Evolutionary conservation across 2,113 vertebrate genomes (phyloP), one percentile per base, ranked within the genome.

Genomic region (Chaetorhynchus papuensis): DNA sequence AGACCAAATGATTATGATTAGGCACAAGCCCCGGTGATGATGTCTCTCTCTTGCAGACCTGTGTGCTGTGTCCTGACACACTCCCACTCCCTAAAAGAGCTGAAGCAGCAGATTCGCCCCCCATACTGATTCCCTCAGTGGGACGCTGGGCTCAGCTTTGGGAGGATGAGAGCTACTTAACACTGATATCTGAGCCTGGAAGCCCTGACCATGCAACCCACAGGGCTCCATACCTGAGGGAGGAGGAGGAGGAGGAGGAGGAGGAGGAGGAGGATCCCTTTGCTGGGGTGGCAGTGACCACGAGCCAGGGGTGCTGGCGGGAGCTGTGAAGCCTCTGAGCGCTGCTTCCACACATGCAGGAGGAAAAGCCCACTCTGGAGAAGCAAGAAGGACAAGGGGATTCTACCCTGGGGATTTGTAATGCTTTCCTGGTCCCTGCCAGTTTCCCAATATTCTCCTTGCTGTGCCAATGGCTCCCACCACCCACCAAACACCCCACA

Each of bases 171-270:
- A 76, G 18, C 11, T 53, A 2, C 8, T 23, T 18, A 20, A 26
- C 69, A 27, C 8, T 0, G 0, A 56, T 33, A 27, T 11, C 30
- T 0, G 0, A 42, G 13, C 10, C 57, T 7, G 1, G 61, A 81
- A 80, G 30, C 72, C n/a, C 66, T 64, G 66, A 50, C 3, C 7
- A 0, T 3, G 50, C 6, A 13, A n/a, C 4, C 60, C 1, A 1
- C 2, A 2, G 52, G 21, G 57, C 54, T 35, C 41, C 35, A 39
- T 9, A 19, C 21, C 56, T 2, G 2, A 1, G 2, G 49, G 31
- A 61, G 37, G 23, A n/a, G n/a, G n/a, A n/a, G n/a, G n/a, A n/a
- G n/a, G n/a, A n/a, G n/a, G n/a, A n/a, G n/a, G n/a, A n/a, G n/a
- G n/a, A 80, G 30, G 20, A 79, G 28, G 23, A 64, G 72, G 28